Evolutionary conservation across 1,140 invertebrate species (phyloP), one percentile per base, ranked within the genome.

Genomic region (Cydia splendana): DNA sequence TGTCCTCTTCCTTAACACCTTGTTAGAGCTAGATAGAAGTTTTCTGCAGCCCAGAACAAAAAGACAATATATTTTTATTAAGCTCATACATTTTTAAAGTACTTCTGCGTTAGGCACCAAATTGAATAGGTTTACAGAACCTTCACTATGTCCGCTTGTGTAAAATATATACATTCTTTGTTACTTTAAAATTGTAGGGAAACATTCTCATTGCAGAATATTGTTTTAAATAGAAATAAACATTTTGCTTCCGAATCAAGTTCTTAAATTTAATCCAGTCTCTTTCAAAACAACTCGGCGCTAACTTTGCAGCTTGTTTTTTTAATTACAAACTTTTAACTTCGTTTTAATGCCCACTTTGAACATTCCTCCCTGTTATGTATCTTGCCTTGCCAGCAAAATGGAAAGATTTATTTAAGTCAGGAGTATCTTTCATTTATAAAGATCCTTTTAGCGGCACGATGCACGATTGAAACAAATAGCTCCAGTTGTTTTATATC

Each of bases 291-390:
- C 57, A 53, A 57, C 53, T 57, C 53, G 18, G 57, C 57, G 20
- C 57, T 62, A 62, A 67, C 30, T 67, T 67, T 34, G n/a, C 65
- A 34, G 30, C 30, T 34, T 67, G 30, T 67, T 67, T 67, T 67
- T 67, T 67, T 67, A 67, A 67, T 67, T 62, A 62, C 57, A 62
- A 62, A 62, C 57, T 62, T 62, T 62, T 62, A 62, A 62, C 57
- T 62, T 62, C 57, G 20, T 62, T 62, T 62, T 62, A 62, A 62
- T 62, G 57, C 20, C 57, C 20, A 62, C 57, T 62, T 62, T 62
- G 57, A 62, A 20, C 57, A 62, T 62, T 20, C 57, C 9, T 62
- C 57, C n/a, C 57, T 24, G 18, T 7, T 62, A 62, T 62, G 57
- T 62, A 62, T 62, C 57, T 62, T 24, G 18, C 7, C 20, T 7